phyloP scores from a whole-genome alignment of 2,113 vertebrate genomes.

The Colossoma macropomum region DNA sequence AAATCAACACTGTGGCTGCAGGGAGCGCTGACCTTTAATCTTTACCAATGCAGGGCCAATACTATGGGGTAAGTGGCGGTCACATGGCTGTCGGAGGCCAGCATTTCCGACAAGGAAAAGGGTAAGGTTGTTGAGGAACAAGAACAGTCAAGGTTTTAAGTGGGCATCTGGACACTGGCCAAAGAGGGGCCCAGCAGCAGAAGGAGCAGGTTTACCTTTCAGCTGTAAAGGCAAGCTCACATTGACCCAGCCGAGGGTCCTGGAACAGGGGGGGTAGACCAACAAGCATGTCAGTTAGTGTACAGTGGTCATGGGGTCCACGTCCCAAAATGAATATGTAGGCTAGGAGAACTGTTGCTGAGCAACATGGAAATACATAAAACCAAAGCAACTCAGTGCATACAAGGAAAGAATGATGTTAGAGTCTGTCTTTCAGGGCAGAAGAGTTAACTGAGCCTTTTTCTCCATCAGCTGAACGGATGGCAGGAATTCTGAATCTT shows the following conservation, averaged over 20 bases:
- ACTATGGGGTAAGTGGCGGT: not conserved
- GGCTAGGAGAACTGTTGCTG: not conserved
- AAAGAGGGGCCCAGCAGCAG: not conserved
- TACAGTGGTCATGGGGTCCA: not conserved
- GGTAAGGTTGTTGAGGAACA: not conserved
- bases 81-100: not conserved
- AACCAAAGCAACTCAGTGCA: not conserved
- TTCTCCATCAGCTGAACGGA: too few species aligned
- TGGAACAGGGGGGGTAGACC: not conserved
- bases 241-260: not conserved
- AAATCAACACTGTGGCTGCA: not conserved
- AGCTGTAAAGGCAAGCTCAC: not conserved
- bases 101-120: not conserved
- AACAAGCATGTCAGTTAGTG: not conserved
- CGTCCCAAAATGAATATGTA: not conserved
- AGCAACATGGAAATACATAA: not conserved
- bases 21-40: constrained; percentile 21
- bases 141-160: not conserved
- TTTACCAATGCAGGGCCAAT: not conserved
- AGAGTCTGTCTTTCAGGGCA: too few species aligned
- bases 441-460: too few species aligned
- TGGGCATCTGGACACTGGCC: not conserved
- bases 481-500: too few species aligned
- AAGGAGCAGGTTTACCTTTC: not conserved
- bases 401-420: too few species aligned